Conservation (phyloP, 2,888 invertebrate species). For the Conops quadrifasciatus region DNA sequence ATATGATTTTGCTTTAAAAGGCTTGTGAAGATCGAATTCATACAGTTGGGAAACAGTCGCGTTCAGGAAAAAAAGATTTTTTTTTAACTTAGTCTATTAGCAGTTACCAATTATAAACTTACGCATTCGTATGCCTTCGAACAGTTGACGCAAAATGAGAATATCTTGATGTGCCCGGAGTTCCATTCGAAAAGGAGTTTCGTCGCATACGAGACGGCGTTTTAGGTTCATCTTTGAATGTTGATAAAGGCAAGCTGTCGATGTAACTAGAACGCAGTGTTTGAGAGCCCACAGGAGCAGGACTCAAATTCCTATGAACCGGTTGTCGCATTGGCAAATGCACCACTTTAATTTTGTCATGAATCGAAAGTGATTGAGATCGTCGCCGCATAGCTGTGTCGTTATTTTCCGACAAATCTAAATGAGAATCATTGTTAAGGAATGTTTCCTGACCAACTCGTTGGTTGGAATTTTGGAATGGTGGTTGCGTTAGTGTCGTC, state of each 20-base stretch:
- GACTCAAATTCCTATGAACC: neutral
- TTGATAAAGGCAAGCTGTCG: neutral
- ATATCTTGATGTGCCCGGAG: slow-evolving; percentile 42
- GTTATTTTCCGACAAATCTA: slow-evolving; percentile 33
- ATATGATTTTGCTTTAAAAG: too few species aligned
- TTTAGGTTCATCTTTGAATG: slow-evolving; percentile 42
- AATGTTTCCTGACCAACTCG: slow-evolving; percentile 37
- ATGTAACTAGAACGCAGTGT: neutral
- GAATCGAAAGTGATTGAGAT: slow-evolving; percentile 52
- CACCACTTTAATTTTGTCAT: slow-evolving; percentile 49
- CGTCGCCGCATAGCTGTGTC: slow-evolving; percentile 44
- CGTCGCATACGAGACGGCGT: slow-evolving; percentile 46
- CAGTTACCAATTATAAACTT: neutral
- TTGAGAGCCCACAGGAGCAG: slow-evolving; percentile 12
- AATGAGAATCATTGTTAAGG: slow-evolving; percentile 42
- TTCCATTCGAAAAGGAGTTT: slow-evolving; percentile 50
- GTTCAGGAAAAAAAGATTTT: too few species aligned
- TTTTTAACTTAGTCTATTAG: too few species aligned
- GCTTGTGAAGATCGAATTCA: too few species aligned
- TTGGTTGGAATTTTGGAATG: slow-evolving; percentile 10
- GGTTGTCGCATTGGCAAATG: slow-evolving; percentile 39
- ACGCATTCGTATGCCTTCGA: slow-evolving; percentile 36
- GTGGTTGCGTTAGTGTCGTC: slow-evolving; percentile 11
- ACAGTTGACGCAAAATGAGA: slow-evolving; percentile 36
- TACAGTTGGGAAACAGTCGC: too few species aligned